Conservation (phyloP, 2,888 invertebrate species). For the Lamellibrachia satsuma region DNA sequence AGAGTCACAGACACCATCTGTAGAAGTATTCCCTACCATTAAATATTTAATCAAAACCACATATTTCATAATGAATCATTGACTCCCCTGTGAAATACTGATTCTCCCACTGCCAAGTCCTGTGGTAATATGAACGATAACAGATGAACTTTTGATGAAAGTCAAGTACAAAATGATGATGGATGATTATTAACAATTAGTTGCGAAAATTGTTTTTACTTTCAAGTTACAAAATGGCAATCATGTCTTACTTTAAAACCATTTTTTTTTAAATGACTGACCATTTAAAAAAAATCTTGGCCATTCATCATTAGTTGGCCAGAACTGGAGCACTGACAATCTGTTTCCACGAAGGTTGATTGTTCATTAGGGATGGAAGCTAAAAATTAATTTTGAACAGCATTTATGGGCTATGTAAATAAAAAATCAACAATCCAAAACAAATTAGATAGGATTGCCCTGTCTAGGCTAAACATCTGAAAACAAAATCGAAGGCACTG, state of each 20-base stretch:
- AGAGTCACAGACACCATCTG: background rate
- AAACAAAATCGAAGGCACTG: no score
- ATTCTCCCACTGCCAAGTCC: background rate
- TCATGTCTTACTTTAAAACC: background rate
- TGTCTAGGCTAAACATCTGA: no score
- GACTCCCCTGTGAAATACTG: background rate
- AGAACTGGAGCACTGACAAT: no score
- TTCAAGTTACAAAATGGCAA: background rate
- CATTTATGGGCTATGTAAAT: no score
- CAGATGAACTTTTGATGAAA: background rate
- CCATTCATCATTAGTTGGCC: no score
- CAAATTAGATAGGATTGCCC: no score
- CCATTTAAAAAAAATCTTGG: no score
- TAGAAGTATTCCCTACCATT: background rate
- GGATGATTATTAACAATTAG: background rate
- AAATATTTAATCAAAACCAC: conserved; percentile 8
- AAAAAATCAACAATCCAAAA: no score
- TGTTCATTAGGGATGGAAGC: no score
- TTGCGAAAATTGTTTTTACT: background rate
- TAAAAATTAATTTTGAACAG: no score
- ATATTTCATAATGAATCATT: conserved; percentile 12
- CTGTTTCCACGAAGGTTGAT: no score
- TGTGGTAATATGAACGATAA: background rate
- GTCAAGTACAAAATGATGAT: background rate
- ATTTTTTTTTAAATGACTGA: no score